phyloP scores from a whole-genome alignment of 2,113 vertebrate genomes.

The Oxyura jamaicensis region DNA sequence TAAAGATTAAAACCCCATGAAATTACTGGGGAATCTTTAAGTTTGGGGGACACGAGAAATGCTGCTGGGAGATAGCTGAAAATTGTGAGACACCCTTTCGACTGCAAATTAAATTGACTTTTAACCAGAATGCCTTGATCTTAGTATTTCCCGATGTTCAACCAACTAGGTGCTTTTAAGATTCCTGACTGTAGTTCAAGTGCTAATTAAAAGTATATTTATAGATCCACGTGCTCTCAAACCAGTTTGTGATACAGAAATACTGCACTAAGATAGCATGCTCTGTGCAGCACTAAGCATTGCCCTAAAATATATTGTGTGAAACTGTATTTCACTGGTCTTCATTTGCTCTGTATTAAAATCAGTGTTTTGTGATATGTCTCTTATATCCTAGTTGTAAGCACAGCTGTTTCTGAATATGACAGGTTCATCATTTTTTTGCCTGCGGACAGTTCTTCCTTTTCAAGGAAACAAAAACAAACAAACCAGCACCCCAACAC shows the following conservation, averaged over 20 bases:
- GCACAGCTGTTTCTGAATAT: background rate
- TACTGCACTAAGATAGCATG: background rate
- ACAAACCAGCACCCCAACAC: background rate
- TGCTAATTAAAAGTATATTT: background rate
- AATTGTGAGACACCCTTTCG: background rate
- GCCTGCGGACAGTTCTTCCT: background rate
- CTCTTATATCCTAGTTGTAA: background rate
- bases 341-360: constrained; percentile 1
- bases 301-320: background rate
- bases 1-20: background rate
- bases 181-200: background rate
- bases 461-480: background rate
- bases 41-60: background rate
- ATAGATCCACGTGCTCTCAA: background rate
- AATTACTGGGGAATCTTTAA: background rate
- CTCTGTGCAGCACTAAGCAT: background rate
- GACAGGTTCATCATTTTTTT: background rate
- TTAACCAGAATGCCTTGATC: background rate
- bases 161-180: background rate
- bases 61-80: background rate
- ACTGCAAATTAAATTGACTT: background rate
- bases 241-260: background rate
- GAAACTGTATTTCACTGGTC: background rate
- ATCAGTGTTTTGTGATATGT: background rate
- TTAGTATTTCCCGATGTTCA: background rate